These are phyloP conservation scores for Polypedilum vanderplanki DNA, from an alignment of 1,140 invertebrate genomes.

Conservation along the genomic window DNA sequence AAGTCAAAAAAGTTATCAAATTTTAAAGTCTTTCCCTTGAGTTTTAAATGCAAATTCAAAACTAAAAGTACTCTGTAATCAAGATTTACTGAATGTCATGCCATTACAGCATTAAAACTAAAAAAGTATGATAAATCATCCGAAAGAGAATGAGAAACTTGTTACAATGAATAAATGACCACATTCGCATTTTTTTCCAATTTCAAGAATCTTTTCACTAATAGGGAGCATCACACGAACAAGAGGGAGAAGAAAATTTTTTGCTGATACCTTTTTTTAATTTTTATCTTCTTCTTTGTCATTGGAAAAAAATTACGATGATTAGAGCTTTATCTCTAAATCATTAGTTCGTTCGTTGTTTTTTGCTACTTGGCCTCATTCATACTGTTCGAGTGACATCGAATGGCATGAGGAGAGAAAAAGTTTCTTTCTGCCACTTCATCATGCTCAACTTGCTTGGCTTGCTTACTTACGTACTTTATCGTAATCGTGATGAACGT, in stretches of 20 bases:
- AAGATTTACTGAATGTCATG: neutral
- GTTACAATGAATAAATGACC: constrained; percentile 11
- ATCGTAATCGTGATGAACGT: neutral
- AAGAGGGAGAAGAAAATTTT: neutral
- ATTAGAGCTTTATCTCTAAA: constrained; percentile 18
- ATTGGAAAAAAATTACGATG: neutral
- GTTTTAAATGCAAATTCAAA: too few species aligned
- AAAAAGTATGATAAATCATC: neutral
- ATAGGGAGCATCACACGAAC: neutral
- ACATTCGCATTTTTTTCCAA: neutral
- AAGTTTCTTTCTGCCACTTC: neutral
- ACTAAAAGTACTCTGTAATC: neutral
- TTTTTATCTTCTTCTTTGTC: neutral
- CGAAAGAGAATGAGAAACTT: neutral
- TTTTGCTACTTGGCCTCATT: neutral
- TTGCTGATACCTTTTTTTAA: neutral
- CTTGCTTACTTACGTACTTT: neutral
- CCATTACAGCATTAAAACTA: neutral
- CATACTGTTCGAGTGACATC: neutral
- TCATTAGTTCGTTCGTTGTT: constrained; percentile 11
- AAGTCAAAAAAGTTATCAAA: too few species aligned
- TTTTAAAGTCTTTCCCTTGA: too few species aligned
- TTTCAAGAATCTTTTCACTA: neutral
- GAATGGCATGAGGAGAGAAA: constrained; percentile 16
- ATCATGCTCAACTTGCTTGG: neutral